Conservation (phyloP, 2,888 invertebrate species). For the Flexamia atlantica region DNA sequence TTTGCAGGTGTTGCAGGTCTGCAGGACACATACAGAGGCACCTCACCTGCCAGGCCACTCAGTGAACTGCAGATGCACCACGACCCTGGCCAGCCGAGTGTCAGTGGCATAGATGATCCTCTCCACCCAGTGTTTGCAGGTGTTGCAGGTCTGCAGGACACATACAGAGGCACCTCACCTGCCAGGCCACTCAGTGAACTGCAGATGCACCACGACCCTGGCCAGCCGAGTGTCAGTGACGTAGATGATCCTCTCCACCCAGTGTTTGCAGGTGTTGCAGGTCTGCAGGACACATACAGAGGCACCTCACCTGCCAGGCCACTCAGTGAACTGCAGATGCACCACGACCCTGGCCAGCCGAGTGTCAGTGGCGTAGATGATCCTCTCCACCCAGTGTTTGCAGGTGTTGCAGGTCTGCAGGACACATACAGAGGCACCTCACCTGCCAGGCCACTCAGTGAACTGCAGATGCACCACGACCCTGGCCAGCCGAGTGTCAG, state of each 20-base stretch:
- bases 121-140: not conserved
- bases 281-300: conserved; percentile 84
- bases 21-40: too few species aligned
- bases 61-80: conserved; percentile 88
- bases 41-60: conserved; percentile 85
- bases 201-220: conserved; percentile 84
- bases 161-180: conserved; percentile 76
- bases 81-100: conserved; percentile 76
- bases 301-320: conserved; percentile 84
- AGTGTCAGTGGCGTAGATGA: conserved; percentile 72
- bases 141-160: too few species aligned
- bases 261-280: conserved; percentile 80
- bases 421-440: conserved; percentile 70
- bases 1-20: conserved; percentile 80
- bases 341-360: conserved; percentile 80
- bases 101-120: conserved; percentile 71
- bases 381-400: not conserved
- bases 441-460: conserved; percentile 86
- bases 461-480: conserved; percentile 88
- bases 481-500: conserved; percentile 76
- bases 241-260: conserved; percentile 84
- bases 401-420: too few species aligned
- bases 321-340: conserved; percentile 88
- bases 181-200: conserved; percentile 86
- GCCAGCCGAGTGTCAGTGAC: conserved; percentile 77